Evolutionary conservation across 2,888 invertebrate genomes (phyloP).

Genomic region (Eremobia ochroleuca): DNA sequence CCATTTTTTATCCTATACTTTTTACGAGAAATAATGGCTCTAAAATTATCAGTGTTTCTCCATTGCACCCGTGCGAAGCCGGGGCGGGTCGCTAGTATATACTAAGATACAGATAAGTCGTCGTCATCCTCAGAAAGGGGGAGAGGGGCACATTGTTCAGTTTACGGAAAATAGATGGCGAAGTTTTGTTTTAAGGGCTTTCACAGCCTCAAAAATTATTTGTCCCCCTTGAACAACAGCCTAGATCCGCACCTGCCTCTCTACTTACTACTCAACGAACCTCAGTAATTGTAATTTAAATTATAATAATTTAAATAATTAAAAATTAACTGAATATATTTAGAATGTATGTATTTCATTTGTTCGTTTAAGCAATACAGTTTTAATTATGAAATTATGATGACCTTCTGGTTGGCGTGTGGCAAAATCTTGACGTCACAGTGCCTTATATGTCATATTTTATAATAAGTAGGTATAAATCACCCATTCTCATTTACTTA

Average conservation of each 20-base stretch:
- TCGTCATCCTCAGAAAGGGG: not conserved
- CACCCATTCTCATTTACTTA: not conserved
- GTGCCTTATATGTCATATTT: conserved; percentile 20
- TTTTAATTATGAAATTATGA: conserved; percentile 20
- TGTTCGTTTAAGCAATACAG: conserved; percentile 6
- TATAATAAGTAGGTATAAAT: not conserved
- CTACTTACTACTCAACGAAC: not conserved
- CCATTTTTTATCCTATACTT: no score
- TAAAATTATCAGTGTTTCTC: no score
- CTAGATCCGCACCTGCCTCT: not conserved
- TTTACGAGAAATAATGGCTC: no score
- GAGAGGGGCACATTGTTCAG: not conserved
- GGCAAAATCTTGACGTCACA: conserved; percentile 25
- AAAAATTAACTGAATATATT: conserved; percentile 1
- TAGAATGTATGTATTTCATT: conserved; percentile 7
- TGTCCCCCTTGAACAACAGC: not conserved
- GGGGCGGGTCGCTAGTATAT: no score
- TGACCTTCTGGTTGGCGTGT: conserved; percentile 7
- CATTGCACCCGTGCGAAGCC: no score
- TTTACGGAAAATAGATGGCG: not conserved
- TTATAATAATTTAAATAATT: not conserved
- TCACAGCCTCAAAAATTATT: not conserved
- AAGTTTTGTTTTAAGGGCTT: not conserved
- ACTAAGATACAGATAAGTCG: not conserved
- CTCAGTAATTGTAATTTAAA: not conserved